These are phyloP conservation scores for Pasiphila rectangulata DNA, from an alignment of 2,888 invertebrate genomes.

Conservation along the genomic window DNA sequence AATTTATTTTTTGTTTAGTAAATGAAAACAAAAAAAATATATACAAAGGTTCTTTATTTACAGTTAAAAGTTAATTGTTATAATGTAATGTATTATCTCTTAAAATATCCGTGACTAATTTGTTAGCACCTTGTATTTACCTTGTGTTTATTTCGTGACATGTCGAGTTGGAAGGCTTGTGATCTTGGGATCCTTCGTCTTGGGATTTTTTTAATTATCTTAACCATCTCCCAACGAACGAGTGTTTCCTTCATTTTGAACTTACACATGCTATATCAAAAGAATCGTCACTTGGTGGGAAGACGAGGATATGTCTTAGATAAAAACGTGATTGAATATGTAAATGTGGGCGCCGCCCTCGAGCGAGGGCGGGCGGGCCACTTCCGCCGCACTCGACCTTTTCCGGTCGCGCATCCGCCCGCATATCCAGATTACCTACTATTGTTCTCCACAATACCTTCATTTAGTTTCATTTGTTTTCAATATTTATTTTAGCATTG, in stretches of 20 bases:
- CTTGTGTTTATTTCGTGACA: too few species aligned
- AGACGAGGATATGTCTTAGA: conserved; percentile 1
- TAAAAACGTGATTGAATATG: conserved; percentile 16
- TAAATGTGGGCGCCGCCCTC: conserved; percentile 23
- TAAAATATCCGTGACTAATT: too few species aligned
- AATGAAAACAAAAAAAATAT: too few species aligned
- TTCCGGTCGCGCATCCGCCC: conserved; percentile 71
- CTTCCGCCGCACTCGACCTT: conserved; percentile 50
- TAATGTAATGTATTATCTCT: too few species aligned
- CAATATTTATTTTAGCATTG: not conserved
- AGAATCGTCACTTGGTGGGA: not conserved
- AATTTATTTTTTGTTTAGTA: too few species aligned
- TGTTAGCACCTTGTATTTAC: too few species aligned
- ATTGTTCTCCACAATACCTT: conserved; percentile 9
- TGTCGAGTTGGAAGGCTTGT: too few species aligned
- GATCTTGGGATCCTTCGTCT: too few species aligned
- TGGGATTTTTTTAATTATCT: too few species aligned
- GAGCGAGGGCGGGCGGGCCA: conserved; percentile 28
- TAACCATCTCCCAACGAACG: not conserved
- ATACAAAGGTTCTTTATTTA: too few species aligned
- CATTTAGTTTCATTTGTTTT: not conserved
- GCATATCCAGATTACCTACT: conserved; percentile 53
- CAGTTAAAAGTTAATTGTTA: too few species aligned
- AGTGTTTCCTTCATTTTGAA: not conserved
- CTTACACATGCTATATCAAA: too few species aligned